Conservation (phyloP, 1,140 invertebrate genomes). For the Elysia chlorotica region DNA sequence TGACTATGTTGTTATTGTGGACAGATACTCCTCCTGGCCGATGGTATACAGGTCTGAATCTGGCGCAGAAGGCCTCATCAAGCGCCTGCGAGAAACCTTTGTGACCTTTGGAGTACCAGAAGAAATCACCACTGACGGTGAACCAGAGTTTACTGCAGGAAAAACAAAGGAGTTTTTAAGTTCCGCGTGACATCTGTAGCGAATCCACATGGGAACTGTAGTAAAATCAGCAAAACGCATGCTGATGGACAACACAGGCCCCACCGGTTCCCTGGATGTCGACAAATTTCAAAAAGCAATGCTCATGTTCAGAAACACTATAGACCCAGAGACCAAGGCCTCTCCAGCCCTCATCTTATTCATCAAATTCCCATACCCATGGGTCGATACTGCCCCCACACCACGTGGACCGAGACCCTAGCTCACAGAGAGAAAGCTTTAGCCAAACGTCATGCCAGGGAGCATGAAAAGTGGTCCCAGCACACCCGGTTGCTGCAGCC, state of each 20-base stretch:
- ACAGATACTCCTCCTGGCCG: slow-evolving; percentile 23
- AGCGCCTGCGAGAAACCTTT: slow-evolving; percentile 22
- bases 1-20: slow-evolving; percentile 21
- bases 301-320: slow-evolving; percentile 31
- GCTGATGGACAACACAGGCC: slow-evolving; percentile 25
- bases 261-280: slow-evolving; percentile 22
- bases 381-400: slow-evolving; percentile 29
- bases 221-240: slow-evolving; percentile 16
- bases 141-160: slow-evolving; percentile 28
- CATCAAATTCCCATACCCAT: slow-evolving; percentile 36
- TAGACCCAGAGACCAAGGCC: slow-evolving; percentile 21
- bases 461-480: slow-evolving; percentile 22
- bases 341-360: slow-evolving; percentile 27
- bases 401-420: slow-evolving; percentile 32
- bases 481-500: slow-evolving; percentile 31
- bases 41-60: slow-evolving; percentile 22
- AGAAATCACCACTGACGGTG: slow-evolving; percentile 28
- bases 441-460: slow-evolving; percentile 26
- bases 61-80: slow-evolving; percentile 18
- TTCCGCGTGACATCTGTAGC: not conserved
- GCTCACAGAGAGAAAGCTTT: slow-evolving; percentile 27
- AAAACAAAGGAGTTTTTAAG: slow-evolving; percentile 23
- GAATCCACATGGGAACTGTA: not conserved
- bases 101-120: slow-evolving; percentile 29
- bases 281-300: slow-evolving; percentile 28